phyloP scores from a whole-genome alignment of 2,113 vertebrate species.

The Mola mola region DNA sequence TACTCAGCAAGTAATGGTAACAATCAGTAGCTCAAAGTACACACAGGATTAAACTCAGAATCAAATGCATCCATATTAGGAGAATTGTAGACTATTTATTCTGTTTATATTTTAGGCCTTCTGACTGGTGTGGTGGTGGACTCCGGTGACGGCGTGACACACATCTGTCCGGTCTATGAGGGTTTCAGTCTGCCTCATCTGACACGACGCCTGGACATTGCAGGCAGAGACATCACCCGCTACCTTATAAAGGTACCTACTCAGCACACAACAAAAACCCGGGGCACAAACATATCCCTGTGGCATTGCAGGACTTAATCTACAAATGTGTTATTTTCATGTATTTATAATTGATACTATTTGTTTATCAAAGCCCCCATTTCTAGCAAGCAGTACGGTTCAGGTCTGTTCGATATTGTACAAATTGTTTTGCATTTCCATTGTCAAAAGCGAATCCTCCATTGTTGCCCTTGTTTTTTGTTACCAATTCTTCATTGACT shows the following conservation, averaged over 20 bases:
- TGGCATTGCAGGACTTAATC: too few species aligned
- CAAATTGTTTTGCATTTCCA: too few species aligned
- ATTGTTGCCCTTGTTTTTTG: too few species aligned
- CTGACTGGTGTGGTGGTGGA: constrained; percentile 97
- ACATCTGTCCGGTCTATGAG: constrained; percentile 98
- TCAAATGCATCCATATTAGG: constrained; percentile 4
- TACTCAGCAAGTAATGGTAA: neutral
- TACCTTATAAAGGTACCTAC: constrained; percentile 85
- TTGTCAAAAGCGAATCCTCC: too few species aligned
- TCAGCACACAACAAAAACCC: neutral
- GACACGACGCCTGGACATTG: constrained; percentile 95
- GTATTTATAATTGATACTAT: too few species aligned
- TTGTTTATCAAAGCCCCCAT: too few species aligned
- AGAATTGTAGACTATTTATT: neutral
- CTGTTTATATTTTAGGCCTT: constrained; percentile 86
- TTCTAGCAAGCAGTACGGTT: too few species aligned
- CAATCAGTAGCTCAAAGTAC: too few species aligned
- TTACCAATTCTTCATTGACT: too few species aligned
- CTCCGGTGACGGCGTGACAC: constrained; percentile 96
- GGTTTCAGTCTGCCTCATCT: constrained; percentile 97
- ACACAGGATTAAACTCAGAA: constrained; percentile 11
- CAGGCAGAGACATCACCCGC: constrained; percentile 96
- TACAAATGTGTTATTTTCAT: too few species aligned
- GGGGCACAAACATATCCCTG: too few species aligned
- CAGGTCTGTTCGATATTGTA: too few species aligned